Base-by-base conservation (phyloP, 1,140 invertebrate genomes). In the Cryptotermes secundus region DNA sequence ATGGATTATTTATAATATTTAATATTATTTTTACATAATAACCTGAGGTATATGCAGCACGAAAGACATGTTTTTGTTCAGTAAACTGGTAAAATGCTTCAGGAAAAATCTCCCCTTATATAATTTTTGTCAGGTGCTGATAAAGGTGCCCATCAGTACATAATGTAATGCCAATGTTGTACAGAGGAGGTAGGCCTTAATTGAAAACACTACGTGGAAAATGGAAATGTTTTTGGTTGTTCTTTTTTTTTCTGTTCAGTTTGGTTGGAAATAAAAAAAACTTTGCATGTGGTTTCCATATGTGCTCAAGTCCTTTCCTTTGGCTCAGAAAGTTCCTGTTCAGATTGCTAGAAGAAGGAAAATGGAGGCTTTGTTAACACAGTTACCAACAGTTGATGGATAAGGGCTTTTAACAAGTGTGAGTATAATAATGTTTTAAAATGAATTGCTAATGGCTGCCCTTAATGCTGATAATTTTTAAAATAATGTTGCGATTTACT, bases 21-120 rank as follows among this genome's bases (percentile, higher is more conserved):
- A 65, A 72, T 83, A 59, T 83, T 65, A 83, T 83, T 83, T 83
- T 83, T 83, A 53, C 72, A 83, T 83, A n/a, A 83, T 83, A 83
- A 65, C 38, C 59, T 35, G 38, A 83, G 59, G 59, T 83, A 83
- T 83, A 34, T 83, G 83, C 83, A 72, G 83, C 53, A 83, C 38
- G 53, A 83, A 22, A 31, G 59, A 34, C 42, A 35, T 81, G 80
- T 49, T 83, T 83, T 83, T 83, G 83, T 83, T 83, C 31, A 83
- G 34, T 72, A 83, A 83, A 83, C 14, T 36, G 36, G 59, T 72
- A 35, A 83, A 83, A 42, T 82, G 42, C 42, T 82, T 82, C 14
- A 31, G 31, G 4, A 82, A 31, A 19, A 26, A 45, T 31, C 24
- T 53, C 31, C 42, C 35, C 35, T 3, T 19, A 31, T 31, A 31